Evolutionary conservation across 2,113 vertebrate genomes (phyloP).

Genomic region (Pedionomus torquatus): DNA sequence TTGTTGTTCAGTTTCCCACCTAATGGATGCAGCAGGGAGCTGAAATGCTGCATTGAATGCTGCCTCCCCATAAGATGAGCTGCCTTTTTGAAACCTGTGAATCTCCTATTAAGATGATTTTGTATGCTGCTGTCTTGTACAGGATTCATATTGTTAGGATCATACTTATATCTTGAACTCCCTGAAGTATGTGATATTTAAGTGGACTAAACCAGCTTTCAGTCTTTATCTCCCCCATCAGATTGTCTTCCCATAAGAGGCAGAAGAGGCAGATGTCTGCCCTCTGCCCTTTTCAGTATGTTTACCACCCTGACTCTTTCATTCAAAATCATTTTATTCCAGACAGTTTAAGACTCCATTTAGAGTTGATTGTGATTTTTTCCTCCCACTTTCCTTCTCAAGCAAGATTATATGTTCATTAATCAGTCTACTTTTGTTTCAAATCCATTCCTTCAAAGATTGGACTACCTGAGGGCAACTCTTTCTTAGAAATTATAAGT

Average conservation of each 20-base stretch:
- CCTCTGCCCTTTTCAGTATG: neutral
- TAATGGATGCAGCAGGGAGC: neutral
- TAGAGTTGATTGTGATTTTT: neutral
- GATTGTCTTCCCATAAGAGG: neutral
- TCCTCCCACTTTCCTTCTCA: neutral
- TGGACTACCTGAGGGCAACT: neutral
- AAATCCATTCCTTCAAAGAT: neutral
- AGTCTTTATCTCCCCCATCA: neutral
- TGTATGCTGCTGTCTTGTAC: neutral
- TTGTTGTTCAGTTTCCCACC: neutral
- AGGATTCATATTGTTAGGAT: neutral
- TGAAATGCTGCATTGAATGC: neutral
- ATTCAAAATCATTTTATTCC: neutral
- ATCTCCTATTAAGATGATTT: neutral
- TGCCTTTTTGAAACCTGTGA: neutral
- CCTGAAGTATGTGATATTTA: neutral
- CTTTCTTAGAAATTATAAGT: slow-evolving; percentile 16
- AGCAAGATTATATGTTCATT: neutral
- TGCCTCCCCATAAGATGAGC: neutral
- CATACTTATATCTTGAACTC: neutral
- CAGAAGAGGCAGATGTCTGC: neutral
- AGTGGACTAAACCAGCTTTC: neutral
- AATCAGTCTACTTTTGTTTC: slow-evolving; percentile 1
- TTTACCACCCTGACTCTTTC: neutral
- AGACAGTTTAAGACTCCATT: neutral